phyloP scores from a whole-genome alignment of 1,140 invertebrate genomes.

The Heliconius himera region DNA sequence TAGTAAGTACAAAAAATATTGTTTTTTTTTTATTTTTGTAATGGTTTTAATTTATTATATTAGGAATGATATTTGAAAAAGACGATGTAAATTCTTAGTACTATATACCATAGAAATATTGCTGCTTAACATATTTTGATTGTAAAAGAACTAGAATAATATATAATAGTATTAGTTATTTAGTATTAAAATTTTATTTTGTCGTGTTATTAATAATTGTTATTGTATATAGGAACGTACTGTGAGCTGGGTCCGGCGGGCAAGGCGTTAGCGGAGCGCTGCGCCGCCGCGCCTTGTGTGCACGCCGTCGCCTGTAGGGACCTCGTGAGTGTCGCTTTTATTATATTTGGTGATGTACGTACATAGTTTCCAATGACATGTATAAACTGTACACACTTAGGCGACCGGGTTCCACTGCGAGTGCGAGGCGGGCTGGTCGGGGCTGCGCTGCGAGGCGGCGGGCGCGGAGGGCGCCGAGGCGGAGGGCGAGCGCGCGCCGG shows the following conservation, averaged over 20 bases:
- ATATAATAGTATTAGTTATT: background rate
- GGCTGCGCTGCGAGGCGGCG: constrained; percentile 39
- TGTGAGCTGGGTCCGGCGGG: constrained; percentile 81
- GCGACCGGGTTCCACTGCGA: constrained; percentile 86
- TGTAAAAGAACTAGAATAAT: background rate
- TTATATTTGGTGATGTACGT: too few relatives aligned
- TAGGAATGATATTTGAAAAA: background rate
- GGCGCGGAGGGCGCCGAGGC: constrained; percentile 89
- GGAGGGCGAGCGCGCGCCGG: constrained; percentile 90
- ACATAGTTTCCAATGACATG: too few relatives aligned
- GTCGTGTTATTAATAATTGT: background rate
- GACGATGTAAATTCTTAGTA: background rate
- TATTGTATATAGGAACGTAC: constrained; percentile 79
- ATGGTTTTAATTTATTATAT: background rate
- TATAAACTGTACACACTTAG: constrained; percentile 52
- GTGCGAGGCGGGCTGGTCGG: constrained; percentile 87
- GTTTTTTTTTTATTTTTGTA: background rate
- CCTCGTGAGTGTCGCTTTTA: constrained; percentile 78
- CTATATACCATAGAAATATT: too few relatives aligned
- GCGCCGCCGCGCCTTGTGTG: constrained; percentile 82
- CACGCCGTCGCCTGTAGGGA: constrained; percentile 83
- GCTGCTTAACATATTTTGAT: background rate
- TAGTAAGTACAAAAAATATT: too few relatives aligned
- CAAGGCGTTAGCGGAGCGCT: constrained; percentile 77
- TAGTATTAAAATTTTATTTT: too few relatives aligned